Percentiles rank a stretch among this genome's conserved stretches.
These are phyloP conservation scores for Amblyopsis rosae DNA, from an alignment of 2,113 vertebrate genomes.

Conservation along the genomic window DNA sequence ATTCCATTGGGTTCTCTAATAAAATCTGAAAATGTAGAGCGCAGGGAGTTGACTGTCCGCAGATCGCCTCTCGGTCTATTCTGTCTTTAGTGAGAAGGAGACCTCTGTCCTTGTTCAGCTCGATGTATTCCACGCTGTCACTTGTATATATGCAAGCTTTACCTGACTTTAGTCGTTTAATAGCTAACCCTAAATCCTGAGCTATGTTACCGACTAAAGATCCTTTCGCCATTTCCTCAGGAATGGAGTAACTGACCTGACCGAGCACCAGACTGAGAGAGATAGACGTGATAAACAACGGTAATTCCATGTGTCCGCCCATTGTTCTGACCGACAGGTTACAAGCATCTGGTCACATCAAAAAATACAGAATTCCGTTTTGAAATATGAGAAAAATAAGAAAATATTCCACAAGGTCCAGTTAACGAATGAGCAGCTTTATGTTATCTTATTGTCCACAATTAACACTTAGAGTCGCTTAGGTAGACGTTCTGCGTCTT, in stretches of 20 bases:
- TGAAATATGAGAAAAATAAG: no score
- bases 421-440: no score
- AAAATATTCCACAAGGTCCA: no score
- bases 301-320: constrained; percentile 60
- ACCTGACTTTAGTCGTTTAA: constrained; percentile 63
- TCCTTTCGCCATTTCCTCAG: constrained; percentile 76
- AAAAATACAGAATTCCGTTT: background rate
- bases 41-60: constrained; percentile 71
- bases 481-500: no score
- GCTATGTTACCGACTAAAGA: constrained; percentile 76
- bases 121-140: constrained; percentile 66
- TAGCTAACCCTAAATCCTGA: constrained; percentile 73
- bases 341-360: background rate
- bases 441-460: no score
- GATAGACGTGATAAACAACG: constrained; percentile 39
- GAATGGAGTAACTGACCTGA: constrained; percentile 68
- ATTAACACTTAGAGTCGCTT: no score
- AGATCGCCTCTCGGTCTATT: constrained; percentile 80
- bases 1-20: constrained; percentile 75
- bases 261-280: constrained; percentile 25
- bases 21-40: constrained; percentile 75
- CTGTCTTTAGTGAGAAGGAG: constrained; percentile 73
- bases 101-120: constrained; percentile 62
- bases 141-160: constrained; percentile 72
- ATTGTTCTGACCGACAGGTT: constrained; percentile 49